These are phyloP conservation scores for Patella ulyssiponensis DNA, from an alignment of 2,888 invertebrate genomes.

Conservation along the genomic window DNA sequence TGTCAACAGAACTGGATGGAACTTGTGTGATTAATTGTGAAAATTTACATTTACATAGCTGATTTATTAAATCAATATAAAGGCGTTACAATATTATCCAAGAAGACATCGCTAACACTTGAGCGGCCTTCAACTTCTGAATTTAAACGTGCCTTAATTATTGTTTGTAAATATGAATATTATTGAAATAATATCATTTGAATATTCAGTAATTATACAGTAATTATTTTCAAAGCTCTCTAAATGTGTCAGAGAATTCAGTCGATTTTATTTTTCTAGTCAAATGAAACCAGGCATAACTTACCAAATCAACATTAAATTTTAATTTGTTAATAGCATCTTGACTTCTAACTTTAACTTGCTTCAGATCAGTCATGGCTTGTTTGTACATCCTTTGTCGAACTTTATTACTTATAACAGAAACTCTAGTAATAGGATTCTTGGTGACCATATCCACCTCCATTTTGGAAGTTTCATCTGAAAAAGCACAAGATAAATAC, in stretches of 20 bases:
- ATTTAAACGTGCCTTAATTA: too few relatives aligned
- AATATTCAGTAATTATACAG: not conserved
- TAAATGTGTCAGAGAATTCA: too few relatives aligned
- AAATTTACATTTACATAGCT: too few relatives aligned
- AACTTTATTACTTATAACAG: constrained; percentile 55
- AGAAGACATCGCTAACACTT: too few relatives aligned
- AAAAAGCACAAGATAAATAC: not conserved
- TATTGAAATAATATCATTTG: too few relatives aligned
- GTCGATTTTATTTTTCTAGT: too few relatives aligned
- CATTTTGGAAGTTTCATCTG: constrained; percentile 1
- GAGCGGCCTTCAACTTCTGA: too few relatives aligned
- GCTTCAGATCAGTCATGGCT: constrained; percentile 59
- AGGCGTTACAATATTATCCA: too few relatives aligned
- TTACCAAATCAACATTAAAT: constrained; percentile 64
- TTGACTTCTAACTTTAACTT: constrained; percentile 54
- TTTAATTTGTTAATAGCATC: constrained; percentile 60
- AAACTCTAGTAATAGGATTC: constrained; percentile 51
- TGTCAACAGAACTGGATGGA: too few relatives aligned
- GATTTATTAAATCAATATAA: too few relatives aligned
- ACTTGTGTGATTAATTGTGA: too few relatives aligned
- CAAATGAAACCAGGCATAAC: constrained; percentile 20
- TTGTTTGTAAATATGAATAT: too few relatives aligned
- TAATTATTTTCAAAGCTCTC: not conserved
- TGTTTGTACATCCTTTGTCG: constrained; percentile 60
- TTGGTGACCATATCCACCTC: constrained; percentile 33